Evolutionary conservation across 2,113 vertebrate species (phyloP).

Genomic region (Psephotus haematonotus): DNA sequence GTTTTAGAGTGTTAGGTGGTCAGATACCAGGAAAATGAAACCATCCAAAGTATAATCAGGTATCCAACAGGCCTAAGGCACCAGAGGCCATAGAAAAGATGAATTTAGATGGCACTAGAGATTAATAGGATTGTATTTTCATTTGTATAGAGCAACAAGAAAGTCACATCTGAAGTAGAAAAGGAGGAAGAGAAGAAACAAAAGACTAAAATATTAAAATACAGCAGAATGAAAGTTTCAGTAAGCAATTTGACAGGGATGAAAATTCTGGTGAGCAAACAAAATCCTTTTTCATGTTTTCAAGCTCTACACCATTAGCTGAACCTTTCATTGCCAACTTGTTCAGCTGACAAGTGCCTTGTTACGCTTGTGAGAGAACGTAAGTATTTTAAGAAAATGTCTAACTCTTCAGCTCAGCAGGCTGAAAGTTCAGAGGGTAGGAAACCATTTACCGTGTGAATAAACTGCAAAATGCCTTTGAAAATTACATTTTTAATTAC

Average conservation of each 20-base stretch:
- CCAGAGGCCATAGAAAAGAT: not conserved
- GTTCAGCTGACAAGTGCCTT: conserved; percentile 37
- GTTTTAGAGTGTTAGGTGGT: not conserved
- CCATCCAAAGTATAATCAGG: not conserved
- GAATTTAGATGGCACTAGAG: not conserved
- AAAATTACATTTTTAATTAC: conserved; percentile 75
- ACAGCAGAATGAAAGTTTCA: not conserved
- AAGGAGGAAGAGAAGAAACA: not conserved
- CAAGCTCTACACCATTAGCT: not conserved
- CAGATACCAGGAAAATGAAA: not conserved
- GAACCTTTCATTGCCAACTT: conserved; percentile 17
- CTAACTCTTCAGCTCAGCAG: conserved; percentile 56
- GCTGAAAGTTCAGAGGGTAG: conserved; percentile 67
- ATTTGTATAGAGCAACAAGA: not conserved
- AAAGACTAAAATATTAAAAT: not conserved
- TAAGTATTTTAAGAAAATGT: conserved; percentile 46
- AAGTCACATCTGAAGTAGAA: not conserved
- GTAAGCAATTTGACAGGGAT: not conserved
- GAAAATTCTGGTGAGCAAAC: conserved; percentile 30
- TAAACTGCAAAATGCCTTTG: conserved; percentile 66
- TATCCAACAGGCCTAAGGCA: not conserved
- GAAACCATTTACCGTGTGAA: conserved; percentile 63
- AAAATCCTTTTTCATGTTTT: not conserved
- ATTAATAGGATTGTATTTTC: not conserved
- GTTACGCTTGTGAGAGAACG: conserved; percentile 11